Evolutionary conservation across 2,888 invertebrate genomes (phyloP), one percentile per base, ranked within the genome.

Genomic region (Pristionchus japonicus): DNA sequence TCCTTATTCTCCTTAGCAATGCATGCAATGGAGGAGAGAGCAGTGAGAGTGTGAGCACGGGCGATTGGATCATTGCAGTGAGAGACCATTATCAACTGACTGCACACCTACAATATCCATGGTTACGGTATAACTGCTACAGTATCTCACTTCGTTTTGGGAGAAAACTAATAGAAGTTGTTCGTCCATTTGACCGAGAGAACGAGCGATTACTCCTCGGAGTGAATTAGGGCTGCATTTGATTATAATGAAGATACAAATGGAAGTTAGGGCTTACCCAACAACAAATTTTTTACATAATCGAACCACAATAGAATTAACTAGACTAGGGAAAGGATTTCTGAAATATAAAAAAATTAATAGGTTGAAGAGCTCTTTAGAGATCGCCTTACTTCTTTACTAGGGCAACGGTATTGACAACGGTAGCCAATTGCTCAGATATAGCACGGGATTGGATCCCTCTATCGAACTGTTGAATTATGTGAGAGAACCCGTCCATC

Each of bases 61-160:
- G 98, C 98, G 13, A 98, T 95, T 0, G 98, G 98, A 95, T 99
- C 99, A 95, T 99, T 99, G 13, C 98, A 98, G 95, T 98, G 98
- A 92, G 97, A 97, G 0, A 99, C 99, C 95, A 97, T 97, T 93
- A 97, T 98, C 43, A 99, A 97, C 92, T 98, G 96, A 82, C 97
- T 96, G 7, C 98, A 96, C 95, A 97, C 97, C 95, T 98, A 98
- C 93, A 98, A 98, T 0, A 98, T 74, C 43, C 6, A 74, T 74
- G n/a, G n/a, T 57, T 27, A 27, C 64, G 13, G 4, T 27, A 64
- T 7, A 13, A 64, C 64, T 64, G 20, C 27, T 13, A 4, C 13
- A 31, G 34, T 49, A 1, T 34, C 49, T 52, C 20, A 86, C 86
- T 49, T 87, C 87, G 27, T 87, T 74, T 15, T 37, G 43, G 94